These are phyloP conservation scores for Carabus problematicus DNA, from an alignment of 2,888 invertebrate genomes.

Conservation along the genomic window DNA sequence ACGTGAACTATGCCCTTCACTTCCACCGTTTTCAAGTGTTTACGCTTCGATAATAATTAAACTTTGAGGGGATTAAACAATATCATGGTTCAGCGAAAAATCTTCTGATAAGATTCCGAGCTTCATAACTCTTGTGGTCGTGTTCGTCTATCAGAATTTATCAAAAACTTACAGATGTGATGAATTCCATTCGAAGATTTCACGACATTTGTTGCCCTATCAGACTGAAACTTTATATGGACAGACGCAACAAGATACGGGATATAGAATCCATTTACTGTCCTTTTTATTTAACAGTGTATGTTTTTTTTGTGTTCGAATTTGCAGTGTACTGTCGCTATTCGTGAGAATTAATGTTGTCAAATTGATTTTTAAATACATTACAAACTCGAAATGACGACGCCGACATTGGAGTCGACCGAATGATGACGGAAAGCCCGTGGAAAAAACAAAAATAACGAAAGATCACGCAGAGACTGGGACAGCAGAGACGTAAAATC, in stretches of 20 bases:
- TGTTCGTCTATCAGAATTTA: constrained; percentile 23
- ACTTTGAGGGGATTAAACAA: constrained; percentile 41
- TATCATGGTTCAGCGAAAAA: constrained; percentile 41
- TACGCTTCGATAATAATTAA: constrained; percentile 41
- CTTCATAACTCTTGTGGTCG: constrained; percentile 17
- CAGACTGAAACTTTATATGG: too few relatives aligned
- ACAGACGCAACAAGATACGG: too few relatives aligned
- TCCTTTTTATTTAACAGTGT: too few relatives aligned
- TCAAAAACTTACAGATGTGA: constrained; percentile 15
- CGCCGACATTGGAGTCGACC: constrained; percentile 26
- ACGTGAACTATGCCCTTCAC: constrained; percentile 29
- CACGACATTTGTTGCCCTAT: too few relatives aligned
- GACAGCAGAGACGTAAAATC: constrained; percentile 42
- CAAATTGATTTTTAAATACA: constrained; percentile 43
- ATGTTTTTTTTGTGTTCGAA: neutral
- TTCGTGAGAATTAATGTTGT: constrained; percentile 36
- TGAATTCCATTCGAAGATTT: neutral
- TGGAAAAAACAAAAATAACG: constrained; percentile 41
- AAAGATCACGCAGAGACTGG: constrained; percentile 23
- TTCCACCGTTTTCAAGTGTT: constrained; percentile 35
- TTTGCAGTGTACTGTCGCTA: constrained; percentile 18
- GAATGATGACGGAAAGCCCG: constrained; percentile 38
- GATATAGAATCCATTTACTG: too few relatives aligned
- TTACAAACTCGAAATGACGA: constrained; percentile 41
- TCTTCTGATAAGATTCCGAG: constrained; percentile 40